Evolutionary conservation across 2,888 invertebrate genomes (phyloP).

Genomic region (Hoplodrina ambigua): DNA sequence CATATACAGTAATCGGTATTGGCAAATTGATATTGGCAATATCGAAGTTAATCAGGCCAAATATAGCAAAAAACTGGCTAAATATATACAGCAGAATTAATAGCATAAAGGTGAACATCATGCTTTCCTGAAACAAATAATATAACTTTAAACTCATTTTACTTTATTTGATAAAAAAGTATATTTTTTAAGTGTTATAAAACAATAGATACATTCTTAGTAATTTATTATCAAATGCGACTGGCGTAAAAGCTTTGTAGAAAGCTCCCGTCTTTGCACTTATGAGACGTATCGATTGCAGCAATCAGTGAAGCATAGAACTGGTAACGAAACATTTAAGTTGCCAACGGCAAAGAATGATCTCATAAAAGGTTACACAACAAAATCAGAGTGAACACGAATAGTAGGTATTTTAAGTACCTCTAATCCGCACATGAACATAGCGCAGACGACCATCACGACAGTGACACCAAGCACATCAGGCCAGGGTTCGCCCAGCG

Average conservation of each 20-base stretch:
- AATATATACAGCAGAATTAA: slow-evolving; percentile 84
- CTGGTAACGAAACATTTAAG: slow-evolving; percentile 2
- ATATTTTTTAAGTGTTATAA: too few species aligned
- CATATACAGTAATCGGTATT: slow-evolving; percentile 84
- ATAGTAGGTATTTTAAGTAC: slow-evolving; percentile 67
- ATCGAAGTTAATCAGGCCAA: slow-evolving; percentile 86
- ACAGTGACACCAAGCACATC: slow-evolving; percentile 91
- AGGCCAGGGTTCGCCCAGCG: slow-evolving; percentile 91
- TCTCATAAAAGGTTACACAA: slow-evolving; percentile 20
- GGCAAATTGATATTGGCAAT: slow-evolving; percentile 86
- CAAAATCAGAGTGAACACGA: background rate
- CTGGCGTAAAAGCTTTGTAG: background rate
- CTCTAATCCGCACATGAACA: slow-evolving; percentile 92
- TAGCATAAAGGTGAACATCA: slow-evolving; percentile 87
- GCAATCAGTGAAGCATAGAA: slow-evolving; percentile 19
- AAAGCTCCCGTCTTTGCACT: slow-evolving; percentile 4
- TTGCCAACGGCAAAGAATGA: slow-evolving; percentile 12
- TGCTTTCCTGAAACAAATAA: slow-evolving; percentile 82
- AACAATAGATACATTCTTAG: background rate
- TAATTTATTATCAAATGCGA: background rate
- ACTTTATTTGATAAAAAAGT: too few species aligned
- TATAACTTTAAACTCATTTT: background rate
- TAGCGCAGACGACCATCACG: slow-evolving; percentile 90
- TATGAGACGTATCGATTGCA: slow-evolving; percentile 14
- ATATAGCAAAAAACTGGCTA: slow-evolving; percentile 87